These are phyloP conservation scores for Chionodraco myersi DNA, from an alignment of 2,113 vertebrate genomes.

Conservation along the genomic window DNA sequence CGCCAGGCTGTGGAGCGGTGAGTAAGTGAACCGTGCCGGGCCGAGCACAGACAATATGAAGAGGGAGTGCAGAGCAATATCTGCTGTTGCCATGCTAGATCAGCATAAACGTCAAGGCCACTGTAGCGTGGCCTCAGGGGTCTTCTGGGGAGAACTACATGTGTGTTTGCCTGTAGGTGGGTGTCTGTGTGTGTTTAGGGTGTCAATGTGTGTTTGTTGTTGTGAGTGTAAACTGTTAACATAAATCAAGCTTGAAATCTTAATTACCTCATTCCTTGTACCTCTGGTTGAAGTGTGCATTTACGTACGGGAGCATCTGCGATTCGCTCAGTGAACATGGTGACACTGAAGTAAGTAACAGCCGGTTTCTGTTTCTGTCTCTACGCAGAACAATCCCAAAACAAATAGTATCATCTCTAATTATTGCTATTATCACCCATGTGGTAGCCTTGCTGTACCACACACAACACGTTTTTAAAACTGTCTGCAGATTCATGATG, in stretches of 20 bases:
- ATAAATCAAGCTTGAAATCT: constrained; percentile 52
- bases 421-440: constrained; percentile 49
- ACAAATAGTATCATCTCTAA: constrained; percentile 45
- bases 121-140: constrained; percentile 42
- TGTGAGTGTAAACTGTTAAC: constrained; percentile 25
- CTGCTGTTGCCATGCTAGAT: constrained; percentile 76
- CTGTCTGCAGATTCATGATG: constrained; percentile 33
- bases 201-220: constrained; percentile 25
- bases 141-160: constrained; percentile 36
- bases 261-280: constrained; percentile 43
- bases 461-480: constrained; percentile 6
- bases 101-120: constrained; percentile 79
- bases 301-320: background rate
- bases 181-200: background rate
- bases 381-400: constrained; percentile 37
- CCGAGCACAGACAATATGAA: constrained; percentile 75
- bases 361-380: constrained; percentile 10
- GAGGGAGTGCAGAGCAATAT: constrained; percentile 75
- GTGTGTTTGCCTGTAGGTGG: constrained; percentile 2
- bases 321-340: constrained; percentile 26
- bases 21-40: constrained; percentile 76
- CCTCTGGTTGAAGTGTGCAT: background rate
- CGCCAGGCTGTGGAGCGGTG: constrained; percentile 63
- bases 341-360: constrained; percentile 17
- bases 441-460: constrained; percentile 37